A percentile compares a stretch with the other conserved stretches of the same genome.
Evolutionary conservation across 2,797 vertebrate genomes (phyloP).

Genomic region (Crypturellus tataupa): DNA sequence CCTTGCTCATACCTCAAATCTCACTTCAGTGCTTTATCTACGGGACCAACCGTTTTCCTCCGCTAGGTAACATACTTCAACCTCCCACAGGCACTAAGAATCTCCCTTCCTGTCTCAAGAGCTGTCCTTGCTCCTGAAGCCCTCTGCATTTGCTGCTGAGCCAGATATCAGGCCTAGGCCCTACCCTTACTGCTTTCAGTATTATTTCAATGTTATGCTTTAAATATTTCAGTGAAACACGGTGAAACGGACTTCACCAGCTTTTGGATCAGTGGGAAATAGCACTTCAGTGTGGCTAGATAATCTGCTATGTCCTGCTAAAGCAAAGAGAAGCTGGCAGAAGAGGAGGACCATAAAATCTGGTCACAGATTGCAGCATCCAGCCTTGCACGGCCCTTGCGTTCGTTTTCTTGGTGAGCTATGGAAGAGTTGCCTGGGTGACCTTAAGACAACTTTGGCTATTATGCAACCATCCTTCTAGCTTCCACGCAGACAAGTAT

Average conservation of each 20-base stretch:
- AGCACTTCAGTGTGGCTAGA: neutral
- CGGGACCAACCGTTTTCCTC: neutral
- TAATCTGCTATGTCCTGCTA: neutral
- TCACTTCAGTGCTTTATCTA: neutral
- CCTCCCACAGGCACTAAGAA: neutral
- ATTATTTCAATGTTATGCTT: neutral
- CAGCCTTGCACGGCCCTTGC: neutral
- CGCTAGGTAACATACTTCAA: rapidly evolving
- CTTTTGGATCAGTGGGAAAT: neutral
- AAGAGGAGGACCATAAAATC: neutral
- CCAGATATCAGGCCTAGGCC: neutral
- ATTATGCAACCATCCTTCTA: neutral
- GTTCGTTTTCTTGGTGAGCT: neutral
- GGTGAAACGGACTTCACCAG: neutral
- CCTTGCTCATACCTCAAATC: neutral
- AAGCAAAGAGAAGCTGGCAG: neutral
- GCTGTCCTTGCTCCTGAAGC: neutral
- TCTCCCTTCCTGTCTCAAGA: neutral
- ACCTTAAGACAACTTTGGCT: neutral
- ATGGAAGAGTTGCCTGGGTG: constrained; percentile 1
- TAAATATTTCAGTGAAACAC: neutral
- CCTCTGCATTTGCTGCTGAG: neutral
- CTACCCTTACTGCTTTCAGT: neutral
- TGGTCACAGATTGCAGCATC: neutral
- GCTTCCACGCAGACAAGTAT: neutral